phyloP scores from a whole-genome alignment of 1,140 invertebrate genomes.

The Pteromalus puparum region DNA sequence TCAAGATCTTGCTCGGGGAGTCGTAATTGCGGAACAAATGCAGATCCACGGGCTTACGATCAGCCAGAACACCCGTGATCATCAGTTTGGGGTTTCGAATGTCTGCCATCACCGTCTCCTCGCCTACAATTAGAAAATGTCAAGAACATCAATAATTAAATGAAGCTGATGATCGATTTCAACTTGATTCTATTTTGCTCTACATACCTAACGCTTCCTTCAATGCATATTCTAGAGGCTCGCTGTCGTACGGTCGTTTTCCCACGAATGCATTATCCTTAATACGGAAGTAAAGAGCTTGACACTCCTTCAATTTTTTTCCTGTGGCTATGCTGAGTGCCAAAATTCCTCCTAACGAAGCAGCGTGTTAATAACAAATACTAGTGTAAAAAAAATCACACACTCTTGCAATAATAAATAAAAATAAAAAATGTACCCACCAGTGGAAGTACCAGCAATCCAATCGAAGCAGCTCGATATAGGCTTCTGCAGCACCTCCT shows the following conservation, averaged over 20 bases:
- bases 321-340: constrained; percentile 85
- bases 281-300: constrained; percentile 92
- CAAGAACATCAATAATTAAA: too few relatives aligned
- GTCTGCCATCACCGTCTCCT: constrained; percentile 90
- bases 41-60: constrained; percentile 93
- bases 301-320: constrained; percentile 85
- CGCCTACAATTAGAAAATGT: constrained; percentile 73
- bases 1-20: constrained; percentile 81
- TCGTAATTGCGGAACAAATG: constrained; percentile 96
- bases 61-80: constrained; percentile 93
- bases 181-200: too few relatives aligned
- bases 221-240: constrained; percentile 89
- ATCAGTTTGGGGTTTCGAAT: constrained; percentile 91
- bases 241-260: constrained; percentile 89
- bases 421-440: background rate
- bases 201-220: constrained; percentile 89
- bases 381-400: background rate
- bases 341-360: constrained; percentile 86
- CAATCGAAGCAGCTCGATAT: constrained; percentile 94
- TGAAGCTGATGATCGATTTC: too few relatives aligned
- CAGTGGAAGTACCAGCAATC: constrained; percentile 96
- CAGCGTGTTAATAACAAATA: too few relatives aligned
- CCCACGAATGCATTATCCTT: constrained; percentile 95
- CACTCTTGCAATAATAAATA: background rate
- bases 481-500: constrained; percentile 82